A percentile compares a stretch with the other conserved stretches of the same genome.
These are phyloP conservation scores for Stenodema calcarata DNA, from an alignment of 2,888 invertebrate genomes.

Conservation along the genomic window DNA sequence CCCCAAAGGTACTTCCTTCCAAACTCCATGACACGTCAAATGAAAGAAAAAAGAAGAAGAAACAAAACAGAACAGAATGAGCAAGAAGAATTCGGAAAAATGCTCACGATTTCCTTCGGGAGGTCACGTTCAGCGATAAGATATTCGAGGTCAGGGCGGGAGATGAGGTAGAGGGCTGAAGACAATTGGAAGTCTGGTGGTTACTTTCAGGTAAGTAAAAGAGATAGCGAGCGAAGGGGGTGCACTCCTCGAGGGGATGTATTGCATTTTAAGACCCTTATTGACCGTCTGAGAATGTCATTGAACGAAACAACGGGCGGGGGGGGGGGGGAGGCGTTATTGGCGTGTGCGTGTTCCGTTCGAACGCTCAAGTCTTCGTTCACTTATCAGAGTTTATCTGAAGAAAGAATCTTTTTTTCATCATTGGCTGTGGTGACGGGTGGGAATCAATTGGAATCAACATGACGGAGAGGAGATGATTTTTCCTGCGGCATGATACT, in stretches of 20 bases:
- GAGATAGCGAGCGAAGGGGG: background rate
- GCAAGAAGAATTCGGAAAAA: background rate
- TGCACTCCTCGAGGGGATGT: background rate
- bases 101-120: background rate
- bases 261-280: background rate
- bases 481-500: no score
- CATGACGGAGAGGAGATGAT: no score
- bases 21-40: no score
- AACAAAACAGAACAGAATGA: background rate
- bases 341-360: background rate
- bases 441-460: no score
- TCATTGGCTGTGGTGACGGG: no score
- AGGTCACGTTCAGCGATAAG: background rate
- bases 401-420: background rate
- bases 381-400: background rate
- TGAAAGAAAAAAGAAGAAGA: no score
- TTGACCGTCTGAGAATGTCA: background rate
- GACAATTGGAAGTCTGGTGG: background rate
- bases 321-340: background rate
- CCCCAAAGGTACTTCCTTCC: no score
- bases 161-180: background rate
- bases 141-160: background rate
- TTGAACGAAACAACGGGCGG: background rate
- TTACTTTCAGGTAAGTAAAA: background rate
- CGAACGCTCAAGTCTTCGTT: background rate